Conservation (phyloP, 2,113 vertebrate species). For the Albula goreensis region DNA sequence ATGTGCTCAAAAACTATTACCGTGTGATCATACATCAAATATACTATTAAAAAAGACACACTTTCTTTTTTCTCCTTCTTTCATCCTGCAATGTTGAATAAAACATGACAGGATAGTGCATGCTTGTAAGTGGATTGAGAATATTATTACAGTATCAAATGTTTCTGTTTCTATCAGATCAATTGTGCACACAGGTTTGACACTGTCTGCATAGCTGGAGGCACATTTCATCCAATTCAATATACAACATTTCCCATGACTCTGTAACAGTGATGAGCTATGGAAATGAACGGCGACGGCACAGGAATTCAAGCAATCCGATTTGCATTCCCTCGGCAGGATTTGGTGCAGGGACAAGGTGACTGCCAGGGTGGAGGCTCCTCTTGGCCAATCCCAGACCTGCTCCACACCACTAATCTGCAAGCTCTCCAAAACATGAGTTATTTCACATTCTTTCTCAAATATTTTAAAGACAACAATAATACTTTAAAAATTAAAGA, state of each 20-base stretch:
- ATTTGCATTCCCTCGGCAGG: neutral
- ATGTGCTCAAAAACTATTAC: neutral
- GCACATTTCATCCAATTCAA: neutral
- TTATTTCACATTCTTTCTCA: neutral
- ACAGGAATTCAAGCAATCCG: neutral
- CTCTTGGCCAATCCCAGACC: neutral
- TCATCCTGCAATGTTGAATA: neutral
- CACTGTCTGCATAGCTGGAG: neutral
- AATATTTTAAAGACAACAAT: neutral
- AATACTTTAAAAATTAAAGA: no score
- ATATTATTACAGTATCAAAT: neutral
- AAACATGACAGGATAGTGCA: neutral
- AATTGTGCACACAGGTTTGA: neutral
- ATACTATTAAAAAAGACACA: neutral
- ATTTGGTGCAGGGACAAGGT: neutral
- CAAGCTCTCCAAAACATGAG: neutral
- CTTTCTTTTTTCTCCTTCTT: neutral
- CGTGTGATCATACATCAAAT: neutral
- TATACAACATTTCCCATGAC: neutral
- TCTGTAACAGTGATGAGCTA: neutral
- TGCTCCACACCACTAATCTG: neutral
- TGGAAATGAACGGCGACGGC: neutral
- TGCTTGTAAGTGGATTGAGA: neutral
- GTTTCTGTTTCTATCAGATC: slow-evolving; percentile 1
- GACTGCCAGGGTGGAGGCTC: neutral